These are phyloP conservation scores for Ectemnius lituratus DNA, from an alignment of 2,888 invertebrate species.

Conservation along the genomic window DNA sequence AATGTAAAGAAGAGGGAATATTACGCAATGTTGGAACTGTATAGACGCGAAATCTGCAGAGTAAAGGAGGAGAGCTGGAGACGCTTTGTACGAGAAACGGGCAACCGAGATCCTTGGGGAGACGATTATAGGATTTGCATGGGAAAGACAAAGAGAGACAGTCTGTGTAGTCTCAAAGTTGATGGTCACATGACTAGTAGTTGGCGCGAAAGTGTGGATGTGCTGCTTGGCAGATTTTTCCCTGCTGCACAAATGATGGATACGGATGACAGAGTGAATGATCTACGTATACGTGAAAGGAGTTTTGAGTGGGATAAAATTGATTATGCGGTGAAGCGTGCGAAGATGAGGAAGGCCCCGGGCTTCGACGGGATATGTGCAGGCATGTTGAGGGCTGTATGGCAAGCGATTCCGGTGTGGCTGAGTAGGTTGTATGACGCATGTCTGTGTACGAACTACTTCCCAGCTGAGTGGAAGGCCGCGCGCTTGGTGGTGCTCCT, in stretches of 20 bases:
- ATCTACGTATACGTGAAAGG: neutral
- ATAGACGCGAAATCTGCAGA: neutral
- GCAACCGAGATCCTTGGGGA: too few species aligned
- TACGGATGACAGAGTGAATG: neutral
- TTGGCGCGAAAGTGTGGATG: constrained; percentile 17
- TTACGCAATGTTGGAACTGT: too few species aligned
- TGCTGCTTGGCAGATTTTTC: constrained; percentile 2
- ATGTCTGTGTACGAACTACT: neutral
- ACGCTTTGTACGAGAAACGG: neutral
- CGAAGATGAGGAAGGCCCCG: constrained; percentile 4
- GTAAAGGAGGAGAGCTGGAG: constrained; percentile 16
- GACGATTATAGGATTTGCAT: neutral
- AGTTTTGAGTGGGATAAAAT: constrained; percentile 9
- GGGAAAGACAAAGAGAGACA: neutral
- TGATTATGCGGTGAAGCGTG: neutral
- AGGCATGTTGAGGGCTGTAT: neutral
- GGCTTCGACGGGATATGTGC: constrained; percentile 11
- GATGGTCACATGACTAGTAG: neutral
- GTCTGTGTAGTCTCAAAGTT: neutral
- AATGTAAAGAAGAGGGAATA: neutral
- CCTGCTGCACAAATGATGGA: neutral
- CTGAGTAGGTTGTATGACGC: constrained; percentile 16
- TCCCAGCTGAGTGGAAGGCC: constrained; percentile 11
- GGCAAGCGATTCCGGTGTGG: constrained; percentile 4
- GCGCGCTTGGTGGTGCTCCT: constrained; percentile 7